phyloP scores from a whole-genome alignment of 92 coral and sea anemone species.

The Porites divaricata region DNA sequence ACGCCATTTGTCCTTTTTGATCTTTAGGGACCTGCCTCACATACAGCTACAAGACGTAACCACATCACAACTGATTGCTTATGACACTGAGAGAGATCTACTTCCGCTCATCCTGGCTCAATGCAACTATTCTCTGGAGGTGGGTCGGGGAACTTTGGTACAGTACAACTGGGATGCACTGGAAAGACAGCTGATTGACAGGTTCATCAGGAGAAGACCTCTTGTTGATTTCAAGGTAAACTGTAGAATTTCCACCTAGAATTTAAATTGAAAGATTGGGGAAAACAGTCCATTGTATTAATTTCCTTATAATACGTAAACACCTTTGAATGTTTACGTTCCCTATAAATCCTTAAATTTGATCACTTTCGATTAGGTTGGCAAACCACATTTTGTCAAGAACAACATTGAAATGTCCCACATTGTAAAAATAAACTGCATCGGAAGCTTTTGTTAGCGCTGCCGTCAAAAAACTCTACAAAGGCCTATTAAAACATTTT shows the following conservation, averaged over 20 bases:
- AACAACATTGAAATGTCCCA: too few species aligned
- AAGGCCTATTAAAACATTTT: too few species aligned
- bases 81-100: conserved; percentile 68
- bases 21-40: conserved; percentile 61
- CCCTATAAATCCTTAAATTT: too few species aligned
- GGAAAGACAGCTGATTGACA: conserved; percentile 41
- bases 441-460: too few species aligned
- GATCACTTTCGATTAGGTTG: too few species aligned
- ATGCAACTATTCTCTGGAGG: conserved; percentile 69
- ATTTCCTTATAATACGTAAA: too few species aligned
- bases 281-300: too few species aligned
- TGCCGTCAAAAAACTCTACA: too few species aligned
- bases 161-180: conserved; percentile 37
- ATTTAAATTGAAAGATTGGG: too few species aligned
- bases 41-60: conserved; percentile 61
- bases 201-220: conserved; percentile 45
- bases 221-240: conserved; percentile 19
- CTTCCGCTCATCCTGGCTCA: conserved; percentile 72
- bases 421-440: too few species aligned
- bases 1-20: background rate
- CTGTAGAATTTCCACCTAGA: background rate
- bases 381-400: too few species aligned
- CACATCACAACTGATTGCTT: conserved; percentile 64
- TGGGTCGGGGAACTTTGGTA: conserved; percentile 49
- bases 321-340: too few species aligned